These are phyloP conservation scores for Vulpes ferrilata DNA, from an alignment of 2,113 vertebrate species.

Conservation along the genomic window DNA sequence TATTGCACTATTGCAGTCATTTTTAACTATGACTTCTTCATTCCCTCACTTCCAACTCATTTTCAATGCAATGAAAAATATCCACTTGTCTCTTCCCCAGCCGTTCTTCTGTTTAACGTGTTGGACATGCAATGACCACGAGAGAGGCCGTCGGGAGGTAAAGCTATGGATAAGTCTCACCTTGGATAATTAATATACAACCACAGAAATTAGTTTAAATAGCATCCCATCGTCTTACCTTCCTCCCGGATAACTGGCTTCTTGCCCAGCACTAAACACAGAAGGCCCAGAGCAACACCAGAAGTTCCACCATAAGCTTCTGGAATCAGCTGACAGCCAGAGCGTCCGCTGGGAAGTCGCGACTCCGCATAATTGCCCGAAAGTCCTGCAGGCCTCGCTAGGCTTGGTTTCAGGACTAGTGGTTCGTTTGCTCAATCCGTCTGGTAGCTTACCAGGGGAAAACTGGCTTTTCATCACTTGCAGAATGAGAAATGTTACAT, in stretches of 20 bases:
- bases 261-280: slow-evolving; percentile 39
- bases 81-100: not conserved
- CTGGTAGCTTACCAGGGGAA: slow-evolving; percentile 53
- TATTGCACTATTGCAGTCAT: not conserved
- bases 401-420: slow-evolving; percentile 46
- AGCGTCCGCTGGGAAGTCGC: slow-evolving; percentile 38
- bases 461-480: slow-evolving; percentile 56
- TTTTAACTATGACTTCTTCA: not conserved
- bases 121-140: slow-evolving; percentile 34
- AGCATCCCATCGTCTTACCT: not conserved
- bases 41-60: not conserved
- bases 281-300: slow-evolving; percentile 37
- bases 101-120: not conserved
- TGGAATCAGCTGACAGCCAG: not conserved
- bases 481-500: slow-evolving; percentile 52
- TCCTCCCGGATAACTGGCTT: slow-evolving; percentile 33
- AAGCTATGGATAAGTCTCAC: slow-evolving; percentile 40
- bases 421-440: slow-evolving; percentile 65
- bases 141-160: not conserved
- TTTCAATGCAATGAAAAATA: not conserved
- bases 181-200: slow-evolving; percentile 26
- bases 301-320: slow-evolving; percentile 70
- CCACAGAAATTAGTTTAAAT: slow-evolving; percentile 40
- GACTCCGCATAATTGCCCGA: slow-evolving; percentile 38
- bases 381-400: slow-evolving; percentile 60